Evolutionary conservation across 2,113 vertebrate species (phyloP).

Genomic region (Pagrus major): DNA sequence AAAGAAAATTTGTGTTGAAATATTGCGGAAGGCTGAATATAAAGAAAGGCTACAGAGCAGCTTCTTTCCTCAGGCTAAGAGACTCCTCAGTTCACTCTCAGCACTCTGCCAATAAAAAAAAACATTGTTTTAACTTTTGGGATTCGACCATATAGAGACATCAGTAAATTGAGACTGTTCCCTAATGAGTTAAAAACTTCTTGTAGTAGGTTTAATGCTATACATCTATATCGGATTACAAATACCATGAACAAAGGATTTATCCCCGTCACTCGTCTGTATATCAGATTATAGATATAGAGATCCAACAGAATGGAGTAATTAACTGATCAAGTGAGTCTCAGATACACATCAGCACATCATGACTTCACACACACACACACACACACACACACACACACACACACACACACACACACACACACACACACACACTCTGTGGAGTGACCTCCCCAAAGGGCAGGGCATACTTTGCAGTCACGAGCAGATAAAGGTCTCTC

Average conservation of each 20-base stretch:
- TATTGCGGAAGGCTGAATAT: too few species aligned
- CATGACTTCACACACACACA: conserved; percentile 13
- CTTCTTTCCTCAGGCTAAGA: too few species aligned
- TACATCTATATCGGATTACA: neutral
- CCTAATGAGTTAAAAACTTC: too few species aligned
- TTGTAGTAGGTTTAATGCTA: too few species aligned
- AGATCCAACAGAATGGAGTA: neutral
- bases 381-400: conserved; percentile 13
- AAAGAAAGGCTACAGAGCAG: too few species aligned
- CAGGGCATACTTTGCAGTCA: conserved; percentile 37
- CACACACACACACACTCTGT: conserved; percentile 11
- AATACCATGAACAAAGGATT: neutral
- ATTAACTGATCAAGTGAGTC: neutral
- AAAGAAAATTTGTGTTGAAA: too few species aligned
- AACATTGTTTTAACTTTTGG: too few species aligned
- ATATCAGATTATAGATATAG: neutral
- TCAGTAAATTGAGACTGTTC: too few species aligned
- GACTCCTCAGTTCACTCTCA: too few species aligned
- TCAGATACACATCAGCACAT: conserved; percentile 21
- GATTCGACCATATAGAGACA: too few species aligned
- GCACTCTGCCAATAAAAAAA: too few species aligned
- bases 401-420: too few species aligned
- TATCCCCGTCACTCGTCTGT: neutral
- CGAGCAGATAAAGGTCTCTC: conserved; percentile 56
- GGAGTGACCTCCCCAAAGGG: conserved; percentile 63